Evolutionary conservation across 1,140 invertebrate species (phyloP), one percentile per base, ranked within the genome.

Genomic region (Heliconius hewitsoni): DNA sequence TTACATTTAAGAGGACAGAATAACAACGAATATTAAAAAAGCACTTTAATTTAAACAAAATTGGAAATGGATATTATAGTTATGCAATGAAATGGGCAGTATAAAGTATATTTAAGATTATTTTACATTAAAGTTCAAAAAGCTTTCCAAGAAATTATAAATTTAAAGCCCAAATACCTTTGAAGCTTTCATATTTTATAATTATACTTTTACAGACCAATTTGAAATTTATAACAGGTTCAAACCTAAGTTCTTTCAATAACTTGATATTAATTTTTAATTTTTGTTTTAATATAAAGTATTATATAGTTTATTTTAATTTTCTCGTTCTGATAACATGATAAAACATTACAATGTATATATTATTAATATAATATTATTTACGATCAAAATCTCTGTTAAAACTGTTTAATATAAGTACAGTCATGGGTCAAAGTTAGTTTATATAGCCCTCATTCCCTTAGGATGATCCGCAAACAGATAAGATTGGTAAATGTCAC

Each of bases 401-500:
- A 16, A 46, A 46, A 46, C 3, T 16, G 13, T 46, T 46, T 16
- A 46, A 46, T 46, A 46, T 16, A 46, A 23, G n/a, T 3, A 57
- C 55, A 23, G 27, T 66, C 23, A 30, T 6, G 1, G 27, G 23
- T 13, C 9, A 27, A 27, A 66, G 27, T 23, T 66, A 66, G 60
- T 27, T 66, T 66, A 30, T 2, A 13, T 30, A 66, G 60, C 11
- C 13, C 60, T 66, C 27, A 66, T 66, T 66, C 60, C 60, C 27
- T 66, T 13, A 23, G 13, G 60, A 27, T 66, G 60, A 66, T 66
- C 60, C 4, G 60, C 60, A 66, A 66, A 30, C 60, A 27, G 60
- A 66, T 66, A 66, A 66, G 60, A 66, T 66, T 30, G 60, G 60
- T 30, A 66, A 66, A 66, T 66, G 60, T 30, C 60, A 66, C 27